Conservation (phyloP, 2,113 vertebrate species). For the Callocephalon fimbriatum region DNA sequence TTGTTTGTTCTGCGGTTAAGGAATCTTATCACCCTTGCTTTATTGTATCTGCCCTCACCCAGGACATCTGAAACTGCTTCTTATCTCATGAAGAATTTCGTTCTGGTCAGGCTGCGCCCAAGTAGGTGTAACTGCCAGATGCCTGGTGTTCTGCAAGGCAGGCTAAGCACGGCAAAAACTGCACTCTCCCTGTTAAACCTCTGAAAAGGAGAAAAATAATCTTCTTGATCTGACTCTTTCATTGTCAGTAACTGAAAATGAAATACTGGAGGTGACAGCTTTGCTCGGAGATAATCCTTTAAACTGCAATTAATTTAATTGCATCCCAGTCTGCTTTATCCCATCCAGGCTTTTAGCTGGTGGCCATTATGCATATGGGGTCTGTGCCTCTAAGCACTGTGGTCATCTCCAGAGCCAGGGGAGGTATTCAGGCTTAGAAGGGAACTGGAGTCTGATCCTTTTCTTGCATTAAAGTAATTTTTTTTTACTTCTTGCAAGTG, state of each 20-base stretch:
- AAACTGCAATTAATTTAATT: background rate
- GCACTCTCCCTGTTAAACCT: background rate
- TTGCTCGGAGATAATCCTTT: background rate
- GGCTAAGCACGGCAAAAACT: background rate
- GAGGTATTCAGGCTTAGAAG: background rate
- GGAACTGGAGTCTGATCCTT: background rate
- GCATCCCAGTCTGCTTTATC: background rate
- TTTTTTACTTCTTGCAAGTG: background rate
- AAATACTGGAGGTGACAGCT: background rate
- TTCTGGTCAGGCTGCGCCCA: background rate
- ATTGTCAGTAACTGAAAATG: background rate
- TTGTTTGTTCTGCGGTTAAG: constrained; percentile 44
- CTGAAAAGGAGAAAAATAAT: background rate
- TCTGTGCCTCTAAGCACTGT: background rate
- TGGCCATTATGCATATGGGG: accelerated
- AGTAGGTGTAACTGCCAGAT: background rate
- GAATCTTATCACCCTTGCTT: constrained; percentile 18
- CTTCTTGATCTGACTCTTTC: background rate
- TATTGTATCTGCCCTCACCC: constrained; percentile 6
- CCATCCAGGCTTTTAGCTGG: background rate
- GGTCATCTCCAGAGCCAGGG: background rate
- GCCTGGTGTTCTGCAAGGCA: background rate
- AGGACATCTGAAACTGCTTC: background rate
- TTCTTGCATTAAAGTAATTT: background rate
- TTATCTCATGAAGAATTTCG: background rate